A percentile compares a stretch with the other conserved stretches of the same genome.
Conservation (phyloP, 2,113 vertebrate species). For the Hypocryptadius cinnamomeus region DNA sequence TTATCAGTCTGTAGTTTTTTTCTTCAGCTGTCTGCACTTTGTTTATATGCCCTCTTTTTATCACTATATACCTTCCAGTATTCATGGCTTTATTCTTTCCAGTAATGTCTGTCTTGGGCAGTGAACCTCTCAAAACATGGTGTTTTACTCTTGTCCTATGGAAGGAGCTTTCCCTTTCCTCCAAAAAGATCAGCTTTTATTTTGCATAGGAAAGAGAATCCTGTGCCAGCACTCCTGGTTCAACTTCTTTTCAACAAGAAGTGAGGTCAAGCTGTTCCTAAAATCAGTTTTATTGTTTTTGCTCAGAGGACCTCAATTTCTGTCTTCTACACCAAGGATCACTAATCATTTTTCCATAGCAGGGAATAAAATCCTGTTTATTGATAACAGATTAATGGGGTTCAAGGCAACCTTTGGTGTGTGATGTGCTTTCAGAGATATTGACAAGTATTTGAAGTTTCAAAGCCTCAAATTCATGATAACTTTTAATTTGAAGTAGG, state of each 20-base stretch:
- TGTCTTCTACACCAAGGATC: neutral
- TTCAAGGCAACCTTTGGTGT: neutral
- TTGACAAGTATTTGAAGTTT: neutral
- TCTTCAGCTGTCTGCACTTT: neutral
- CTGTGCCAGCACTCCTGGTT: neutral
- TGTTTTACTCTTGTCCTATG: neutral
- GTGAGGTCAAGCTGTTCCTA: neutral
- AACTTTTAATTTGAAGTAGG: neutral
- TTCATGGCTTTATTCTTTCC: neutral
- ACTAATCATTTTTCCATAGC: neutral
- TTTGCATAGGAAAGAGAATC: neutral
- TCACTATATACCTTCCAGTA: fast-evolving
- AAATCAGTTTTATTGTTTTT: neutral
- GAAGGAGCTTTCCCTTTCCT: neutral
- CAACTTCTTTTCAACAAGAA: neutral
- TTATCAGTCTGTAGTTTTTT: neutral
- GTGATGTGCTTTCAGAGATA: neutral
- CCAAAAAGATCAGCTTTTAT: neutral
- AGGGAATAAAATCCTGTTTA: neutral
- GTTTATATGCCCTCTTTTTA: neutral
- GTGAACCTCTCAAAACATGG: neutral
- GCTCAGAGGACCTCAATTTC: neutral
- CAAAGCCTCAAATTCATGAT: neutral
- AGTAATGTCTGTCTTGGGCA: neutral
- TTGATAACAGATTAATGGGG: neutral